Evolutionary conservation across 2,888 invertebrate genomes (phyloP).

Genomic region (Caenorhabditis sp.): DNA sequence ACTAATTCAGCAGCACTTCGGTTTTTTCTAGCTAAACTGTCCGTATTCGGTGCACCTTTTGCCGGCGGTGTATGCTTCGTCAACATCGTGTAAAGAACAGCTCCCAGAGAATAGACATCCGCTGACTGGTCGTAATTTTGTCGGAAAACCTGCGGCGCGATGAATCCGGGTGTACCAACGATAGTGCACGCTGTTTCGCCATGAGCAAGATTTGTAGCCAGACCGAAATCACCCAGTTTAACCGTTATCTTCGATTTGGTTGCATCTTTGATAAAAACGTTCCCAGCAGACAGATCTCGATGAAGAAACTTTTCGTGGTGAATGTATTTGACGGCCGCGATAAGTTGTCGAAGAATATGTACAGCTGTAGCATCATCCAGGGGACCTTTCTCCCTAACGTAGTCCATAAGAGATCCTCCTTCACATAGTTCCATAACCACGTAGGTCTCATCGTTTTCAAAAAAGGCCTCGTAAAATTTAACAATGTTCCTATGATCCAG

Average conservation of each 20-base stretch:
- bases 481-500: constrained; percentile 61
- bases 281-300: constrained; percentile 74
- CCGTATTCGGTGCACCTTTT: constrained; percentile 30
- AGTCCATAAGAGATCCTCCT: constrained; percentile 66
- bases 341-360: constrained; percentile 70
- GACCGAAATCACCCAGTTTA: constrained; percentile 75
- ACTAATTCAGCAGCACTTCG: constrained; percentile 55
- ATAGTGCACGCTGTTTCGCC: constrained; percentile 66
- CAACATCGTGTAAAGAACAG: constrained; percentile 67
- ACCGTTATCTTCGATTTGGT: constrained; percentile 27
- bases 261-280: constrained; percentile 70
- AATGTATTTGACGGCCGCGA: constrained; percentile 68
- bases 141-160: constrained; percentile 70
- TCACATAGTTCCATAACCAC: constrained; percentile 74
- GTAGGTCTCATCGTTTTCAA: constrained; percentile 60
- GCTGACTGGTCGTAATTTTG: constrained; percentile 62
- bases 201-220: constrained; percentile 60
- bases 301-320: constrained; percentile 67
- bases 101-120: constrained; percentile 70
- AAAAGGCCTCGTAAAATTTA: constrained; percentile 65
- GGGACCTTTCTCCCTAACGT: constrained; percentile 60
- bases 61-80: constrained; percentile 63
- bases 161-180: constrained; percentile 76
- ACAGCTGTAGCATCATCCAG: constrained; percentile 65
- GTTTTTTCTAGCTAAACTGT: background rate